phyloP scores from a whole-genome alignment of 2,888 invertebrate species.

The Acronicta aceris region DNA sequence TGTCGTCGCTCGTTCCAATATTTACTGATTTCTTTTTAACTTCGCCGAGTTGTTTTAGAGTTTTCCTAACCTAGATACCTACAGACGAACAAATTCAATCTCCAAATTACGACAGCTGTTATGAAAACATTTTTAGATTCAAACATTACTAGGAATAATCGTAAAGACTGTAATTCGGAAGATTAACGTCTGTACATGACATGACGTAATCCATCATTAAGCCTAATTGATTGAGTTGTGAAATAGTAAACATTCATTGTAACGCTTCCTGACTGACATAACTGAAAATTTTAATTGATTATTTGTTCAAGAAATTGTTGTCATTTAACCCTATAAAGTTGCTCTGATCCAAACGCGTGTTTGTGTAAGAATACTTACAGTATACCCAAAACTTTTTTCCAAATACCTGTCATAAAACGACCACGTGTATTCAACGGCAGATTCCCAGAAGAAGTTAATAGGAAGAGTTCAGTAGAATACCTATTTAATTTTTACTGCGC shows the following conservation, averaged over 20 bases:
- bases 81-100: neutral
- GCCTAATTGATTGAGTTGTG: constrained; percentile 44
- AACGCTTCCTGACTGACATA: constrained; percentile 14
- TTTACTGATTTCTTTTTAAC: no score
- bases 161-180: constrained; percentile 22
- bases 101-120: neutral
- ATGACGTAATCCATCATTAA: constrained; percentile 46
- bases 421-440: no score
- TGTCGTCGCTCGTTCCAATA: no score
- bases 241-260: constrained; percentile 28
- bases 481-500: no score
- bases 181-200: constrained; percentile 31
- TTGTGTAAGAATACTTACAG: neutral
- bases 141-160: constrained; percentile 30
- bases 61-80: no score
- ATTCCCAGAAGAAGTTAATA: no score
- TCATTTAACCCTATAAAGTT: neutral
- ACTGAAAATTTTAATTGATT: constrained; percentile 16
- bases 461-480: no score
- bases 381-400: neutral
- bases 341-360: neutral
- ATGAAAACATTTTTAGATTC: constrained; percentile 36
- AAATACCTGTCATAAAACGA: neutral
- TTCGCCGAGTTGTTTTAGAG: no score
- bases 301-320: constrained; percentile 8